Conservation (phyloP, 2,888 invertebrate species). For the Buathra laborator region DNA sequence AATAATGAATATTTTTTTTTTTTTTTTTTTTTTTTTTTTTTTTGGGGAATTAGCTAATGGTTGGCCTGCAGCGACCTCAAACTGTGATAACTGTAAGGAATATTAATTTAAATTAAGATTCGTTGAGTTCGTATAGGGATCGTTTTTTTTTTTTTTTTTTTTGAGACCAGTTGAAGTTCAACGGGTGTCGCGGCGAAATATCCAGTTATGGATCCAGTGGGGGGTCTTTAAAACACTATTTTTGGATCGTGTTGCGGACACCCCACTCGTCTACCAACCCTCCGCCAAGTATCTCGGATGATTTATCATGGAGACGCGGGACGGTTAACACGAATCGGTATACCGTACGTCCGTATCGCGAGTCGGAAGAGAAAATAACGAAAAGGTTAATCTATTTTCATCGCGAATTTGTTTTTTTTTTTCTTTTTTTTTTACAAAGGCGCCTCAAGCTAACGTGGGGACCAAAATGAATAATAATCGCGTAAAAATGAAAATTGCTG, state of each 20-base stretch:
- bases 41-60: conserved; percentile 70
- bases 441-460: conserved; percentile 55
- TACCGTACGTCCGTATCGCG: conserved; percentile 17
- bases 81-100: conserved; percentile 84
- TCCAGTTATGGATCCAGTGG: conserved; percentile 64
- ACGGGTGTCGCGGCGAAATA: conserved; percentile 32
- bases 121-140: conserved; percentile 59
- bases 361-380: conserved; percentile 33
- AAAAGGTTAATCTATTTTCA: conserved; percentile 47
- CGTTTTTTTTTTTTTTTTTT: conserved; percentile 10
- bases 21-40: conserved; percentile 42
- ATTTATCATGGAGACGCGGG: conserved; percentile 45
- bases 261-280: conserved; percentile 34
- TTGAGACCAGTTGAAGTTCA: not conserved
- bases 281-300: conserved; percentile 37
- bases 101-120: conserved; percentile 83
- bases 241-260: conserved; percentile 53
- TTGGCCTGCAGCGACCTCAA: conserved; percentile 84
- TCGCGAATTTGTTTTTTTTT: conserved; percentile 15
- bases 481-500: conserved; percentile 6
- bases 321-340: conserved; percentile 35
- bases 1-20: conserved; percentile 28
- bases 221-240: conserved; percentile 50
- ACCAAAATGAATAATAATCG: conserved; percentile 50
- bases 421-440: conserved; percentile 29